Conservation (phyloP, 2,797 vertebrate genomes). For the Cephalopachus bancanus region DNA sequence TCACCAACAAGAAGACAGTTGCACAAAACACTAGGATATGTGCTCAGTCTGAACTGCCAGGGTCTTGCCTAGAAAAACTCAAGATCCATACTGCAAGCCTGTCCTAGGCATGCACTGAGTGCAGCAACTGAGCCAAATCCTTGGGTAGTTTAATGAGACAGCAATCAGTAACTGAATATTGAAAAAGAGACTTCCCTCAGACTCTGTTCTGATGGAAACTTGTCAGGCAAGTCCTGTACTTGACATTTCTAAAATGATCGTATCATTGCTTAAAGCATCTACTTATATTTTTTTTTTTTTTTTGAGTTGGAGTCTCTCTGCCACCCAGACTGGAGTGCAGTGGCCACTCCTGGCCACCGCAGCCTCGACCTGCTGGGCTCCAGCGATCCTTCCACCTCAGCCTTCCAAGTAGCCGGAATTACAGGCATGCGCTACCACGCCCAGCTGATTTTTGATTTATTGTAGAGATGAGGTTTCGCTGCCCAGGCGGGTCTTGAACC, state of each 20-base stretch:
- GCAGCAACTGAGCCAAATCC: constrained; percentile 89
- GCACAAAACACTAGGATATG: constrained; percentile 91
- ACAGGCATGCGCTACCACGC: no score
- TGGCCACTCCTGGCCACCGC: no score
- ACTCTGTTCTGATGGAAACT: constrained; percentile 94
- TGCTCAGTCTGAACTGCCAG: constrained; percentile 90
- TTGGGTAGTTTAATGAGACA: constrained; percentile 93
- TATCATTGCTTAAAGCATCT: constrained; percentile 92
- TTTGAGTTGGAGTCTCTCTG: no score
- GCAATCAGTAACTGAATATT: constrained; percentile 93
- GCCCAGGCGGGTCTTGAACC: no score
- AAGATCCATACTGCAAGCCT: constrained; percentile 86
- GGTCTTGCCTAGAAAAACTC: constrained; percentile 89
- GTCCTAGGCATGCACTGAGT: constrained; percentile 77
- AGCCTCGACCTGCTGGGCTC: no score
- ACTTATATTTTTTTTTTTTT: constrained; percentile 80
- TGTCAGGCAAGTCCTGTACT: constrained; percentile 94
- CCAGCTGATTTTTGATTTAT: no score
- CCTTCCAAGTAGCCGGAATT: no score
- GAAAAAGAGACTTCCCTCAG: constrained; percentile 93
- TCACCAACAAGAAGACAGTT: no score
- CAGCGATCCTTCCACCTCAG: no score
- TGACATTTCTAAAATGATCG: constrained; percentile 95
- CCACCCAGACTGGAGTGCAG: no score
- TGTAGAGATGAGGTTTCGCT: no score